A percentile compares a stretch with the other conserved stretches of the same genome.
Conservation (phyloP, 2,797 vertebrate genomes). For the Cryptoblepharus egeriae region DNA sequence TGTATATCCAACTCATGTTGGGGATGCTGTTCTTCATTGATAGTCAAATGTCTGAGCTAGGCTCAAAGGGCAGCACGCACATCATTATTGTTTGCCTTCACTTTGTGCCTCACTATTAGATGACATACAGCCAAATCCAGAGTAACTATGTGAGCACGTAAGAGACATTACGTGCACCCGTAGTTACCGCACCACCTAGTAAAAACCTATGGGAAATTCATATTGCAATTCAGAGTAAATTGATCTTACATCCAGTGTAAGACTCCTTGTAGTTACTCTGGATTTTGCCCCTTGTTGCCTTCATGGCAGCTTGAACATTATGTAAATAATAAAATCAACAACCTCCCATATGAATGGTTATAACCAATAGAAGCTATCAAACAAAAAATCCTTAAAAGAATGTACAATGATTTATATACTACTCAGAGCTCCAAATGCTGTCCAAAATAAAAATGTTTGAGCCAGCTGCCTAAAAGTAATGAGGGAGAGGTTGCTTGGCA, state of each 20-base stretch:
- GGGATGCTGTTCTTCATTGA: neutral
- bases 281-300: too few species aligned
- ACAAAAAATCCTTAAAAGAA: neutral
- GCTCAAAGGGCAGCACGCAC: too few species aligned
- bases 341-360: neutral
- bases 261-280: too few species aligned
- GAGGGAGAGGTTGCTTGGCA: constrained; percentile 6
- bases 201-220: too few species aligned
- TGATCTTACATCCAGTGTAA: too few species aligned
- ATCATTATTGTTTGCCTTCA: neutral
- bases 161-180: too few species aligned
- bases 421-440: neutral
- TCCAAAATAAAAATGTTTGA: constrained; percentile 6
- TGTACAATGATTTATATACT: neutral
- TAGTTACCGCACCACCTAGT: too few species aligned
- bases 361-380: neutral
- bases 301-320: neutral
- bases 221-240: too few species aligned
- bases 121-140: too few species aligned
- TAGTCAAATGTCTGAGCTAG: neutral
- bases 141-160: too few species aligned
- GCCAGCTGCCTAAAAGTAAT: neutral
- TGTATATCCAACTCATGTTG: neutral
- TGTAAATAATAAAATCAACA: neutral
- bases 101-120: neutral